phyloP scores from a whole-genome alignment of 2,888 invertebrate genomes.

The Lasioglossum zephyrum region DNA sequence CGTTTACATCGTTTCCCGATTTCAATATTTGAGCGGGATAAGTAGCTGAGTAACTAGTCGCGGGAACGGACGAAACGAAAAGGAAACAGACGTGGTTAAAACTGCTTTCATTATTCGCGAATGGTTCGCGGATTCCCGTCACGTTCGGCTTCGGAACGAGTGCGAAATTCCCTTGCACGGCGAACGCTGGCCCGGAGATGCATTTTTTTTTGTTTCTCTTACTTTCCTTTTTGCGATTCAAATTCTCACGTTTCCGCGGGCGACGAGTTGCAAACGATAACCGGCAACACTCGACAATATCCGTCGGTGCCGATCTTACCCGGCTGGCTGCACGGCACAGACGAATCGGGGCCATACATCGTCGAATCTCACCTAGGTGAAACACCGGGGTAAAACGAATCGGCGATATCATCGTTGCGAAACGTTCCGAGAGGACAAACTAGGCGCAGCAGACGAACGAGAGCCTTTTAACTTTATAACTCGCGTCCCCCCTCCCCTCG shows the following conservation, averaged over 20 bases:
- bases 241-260: not conserved
- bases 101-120: slow-evolving; percentile 40
- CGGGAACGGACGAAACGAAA: slow-evolving; percentile 13
- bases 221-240: not conserved
- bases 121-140: slow-evolving; percentile 16
- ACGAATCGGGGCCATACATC: slow-evolving; percentile 51
- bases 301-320: slow-evolving; percentile 12
- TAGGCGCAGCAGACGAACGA: slow-evolving; percentile 22
- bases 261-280: slow-evolving; percentile 21
- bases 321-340: slow-evolving; percentile 15
- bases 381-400: slow-evolving; percentile 53
- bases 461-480: slow-evolving; percentile 43
- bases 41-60: slow-evolving; percentile 32
- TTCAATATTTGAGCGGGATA: slow-evolving; percentile 41
- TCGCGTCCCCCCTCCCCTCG: not conserved
- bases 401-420: slow-evolving; percentile 44
- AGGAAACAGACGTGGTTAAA: slow-evolving; percentile 36
- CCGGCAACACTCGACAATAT: slow-evolving; percentile 8
- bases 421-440: slow-evolving; percentile 18
- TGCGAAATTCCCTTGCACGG: not conserved
- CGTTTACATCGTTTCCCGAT: slow-evolving; percentile 19
- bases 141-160: slow-evolving; percentile 28
- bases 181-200: not conserved
- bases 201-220: not conserved
- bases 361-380: slow-evolving; percentile 25